phyloP scores from a whole-genome alignment of 2,888 invertebrate species.

The Drosophila cognata region DNA sequence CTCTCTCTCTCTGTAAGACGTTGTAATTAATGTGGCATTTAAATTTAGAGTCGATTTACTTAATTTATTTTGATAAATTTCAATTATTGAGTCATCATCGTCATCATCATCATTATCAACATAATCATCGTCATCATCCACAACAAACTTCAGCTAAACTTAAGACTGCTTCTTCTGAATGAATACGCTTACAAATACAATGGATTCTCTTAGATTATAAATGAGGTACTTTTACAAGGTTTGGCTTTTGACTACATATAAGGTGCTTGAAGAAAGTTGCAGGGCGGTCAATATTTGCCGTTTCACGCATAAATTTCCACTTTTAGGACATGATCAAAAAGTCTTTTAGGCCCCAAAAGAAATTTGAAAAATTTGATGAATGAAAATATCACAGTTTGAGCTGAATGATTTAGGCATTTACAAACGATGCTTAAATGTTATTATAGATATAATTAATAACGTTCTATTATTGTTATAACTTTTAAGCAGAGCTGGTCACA shows the following conservation, averaged over 20 bases:
- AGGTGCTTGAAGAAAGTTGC: conserved; percentile 28
- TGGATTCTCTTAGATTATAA: conserved; percentile 36
- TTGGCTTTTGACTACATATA: background rate
- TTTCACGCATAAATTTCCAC: conserved; percentile 57
- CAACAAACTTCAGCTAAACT: conserved; percentile 8
- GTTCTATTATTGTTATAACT: background rate
- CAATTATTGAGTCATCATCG: conserved; percentile 68
- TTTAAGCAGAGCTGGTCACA: background rate
- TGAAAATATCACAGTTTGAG: conserved; percentile 2
- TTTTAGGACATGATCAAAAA: conserved; percentile 15
- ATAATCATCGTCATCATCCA: conserved; percentile 24
- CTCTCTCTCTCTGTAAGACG: conserved; percentile 29
- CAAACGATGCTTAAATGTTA: background rate
- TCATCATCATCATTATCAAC: conserved; percentile 39
- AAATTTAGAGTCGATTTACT: conserved; percentile 64
- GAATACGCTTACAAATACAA: conserved; percentile 32
- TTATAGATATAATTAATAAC: background rate
- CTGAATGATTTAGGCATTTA: background rate
- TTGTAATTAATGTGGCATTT: conserved; percentile 71
- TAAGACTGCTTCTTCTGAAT: conserved; percentile 42
- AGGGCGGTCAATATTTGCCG: conserved; percentile 28
- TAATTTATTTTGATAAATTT: conserved; percentile 73
- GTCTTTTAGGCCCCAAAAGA: background rate
- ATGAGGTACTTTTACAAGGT: conserved; percentile 32
- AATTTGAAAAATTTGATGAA: conserved; percentile 12